phyloP scores from a whole-genome alignment of 2,113 vertebrate genomes.

The Progne subis region DNA sequence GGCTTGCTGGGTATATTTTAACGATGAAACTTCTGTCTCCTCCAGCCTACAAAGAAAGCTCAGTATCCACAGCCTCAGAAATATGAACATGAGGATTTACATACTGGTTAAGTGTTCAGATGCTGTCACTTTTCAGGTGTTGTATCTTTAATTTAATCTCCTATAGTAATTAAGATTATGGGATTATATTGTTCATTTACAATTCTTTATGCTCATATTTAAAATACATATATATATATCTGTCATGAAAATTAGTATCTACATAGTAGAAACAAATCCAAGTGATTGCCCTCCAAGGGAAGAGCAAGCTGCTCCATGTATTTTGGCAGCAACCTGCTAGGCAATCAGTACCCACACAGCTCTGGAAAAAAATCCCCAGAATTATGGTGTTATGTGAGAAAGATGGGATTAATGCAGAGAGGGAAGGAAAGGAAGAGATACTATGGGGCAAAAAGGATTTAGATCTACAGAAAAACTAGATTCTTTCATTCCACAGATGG shows the following conservation, averaged over 20 bases:
- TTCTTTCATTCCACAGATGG: neutral
- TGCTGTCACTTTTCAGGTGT: neutral
- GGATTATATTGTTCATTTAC: neutral
- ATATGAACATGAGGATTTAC: neutral
- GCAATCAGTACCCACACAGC: conserved; percentile 25
- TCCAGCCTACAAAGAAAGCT: neutral
- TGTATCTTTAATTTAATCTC: neutral
- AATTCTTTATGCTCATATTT: neutral
- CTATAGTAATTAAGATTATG: neutral
- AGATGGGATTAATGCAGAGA: neutral
- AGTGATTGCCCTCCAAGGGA: neutral
- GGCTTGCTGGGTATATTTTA: neutral
- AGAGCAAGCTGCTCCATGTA: neutral
- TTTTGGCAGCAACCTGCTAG: conserved; percentile 25
- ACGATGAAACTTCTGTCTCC: neutral
- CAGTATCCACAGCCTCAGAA: neutral
- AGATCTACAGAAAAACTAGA: neutral
- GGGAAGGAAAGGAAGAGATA: neutral
- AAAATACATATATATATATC: neutral
- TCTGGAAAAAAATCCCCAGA: neutral
- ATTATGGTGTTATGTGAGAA: neutral
- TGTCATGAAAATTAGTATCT: neutral
- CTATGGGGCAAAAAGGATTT: neutral
- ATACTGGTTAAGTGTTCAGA: neutral
- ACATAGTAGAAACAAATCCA: neutral